Evolutionary conservation across 2,113 vertebrate genomes (phyloP).

Genomic region (Gorilla gorilla): DNA sequence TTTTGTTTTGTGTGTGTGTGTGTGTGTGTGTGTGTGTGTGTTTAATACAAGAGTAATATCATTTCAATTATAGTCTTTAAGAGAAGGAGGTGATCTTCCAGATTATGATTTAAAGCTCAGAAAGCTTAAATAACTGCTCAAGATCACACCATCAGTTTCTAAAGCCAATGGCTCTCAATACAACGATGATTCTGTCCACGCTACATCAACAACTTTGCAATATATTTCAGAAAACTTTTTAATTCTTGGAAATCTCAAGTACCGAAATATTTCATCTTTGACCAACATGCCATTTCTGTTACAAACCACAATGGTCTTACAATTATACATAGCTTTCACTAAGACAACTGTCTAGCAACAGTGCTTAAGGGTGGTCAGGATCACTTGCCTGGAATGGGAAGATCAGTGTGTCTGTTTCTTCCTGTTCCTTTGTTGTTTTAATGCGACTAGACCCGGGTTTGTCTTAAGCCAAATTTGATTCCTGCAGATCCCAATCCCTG

Average conservation of each 20-base stretch:
- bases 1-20: no score
- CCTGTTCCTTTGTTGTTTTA: not conserved
- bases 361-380: rapidly evolving
- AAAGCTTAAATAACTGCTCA: not conserved
- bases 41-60: not conserved
- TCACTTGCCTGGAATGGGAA: rapidly evolving
- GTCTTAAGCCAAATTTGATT: not conserved
- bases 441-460: not conserved
- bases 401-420: rapidly evolving
- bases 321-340: not conserved
- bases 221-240: not conserved
- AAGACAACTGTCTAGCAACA: not conserved
- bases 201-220: not conserved
- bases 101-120: not conserved
- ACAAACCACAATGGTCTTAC: rapidly evolving
- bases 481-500: not conserved
- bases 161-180: not conserved
- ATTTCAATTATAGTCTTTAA: not conserved
- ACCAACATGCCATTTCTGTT: not conserved
- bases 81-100: not conserved
- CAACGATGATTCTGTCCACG: no score
- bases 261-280: not conserved
- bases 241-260: not conserved
- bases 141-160: not conserved
- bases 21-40: no score